Percentiles rank a stretch among this genome's conserved stretches.
phyloP scores from a whole-genome alignment of 2,113 vertebrate species.

The Agapornis roseicollis region DNA sequence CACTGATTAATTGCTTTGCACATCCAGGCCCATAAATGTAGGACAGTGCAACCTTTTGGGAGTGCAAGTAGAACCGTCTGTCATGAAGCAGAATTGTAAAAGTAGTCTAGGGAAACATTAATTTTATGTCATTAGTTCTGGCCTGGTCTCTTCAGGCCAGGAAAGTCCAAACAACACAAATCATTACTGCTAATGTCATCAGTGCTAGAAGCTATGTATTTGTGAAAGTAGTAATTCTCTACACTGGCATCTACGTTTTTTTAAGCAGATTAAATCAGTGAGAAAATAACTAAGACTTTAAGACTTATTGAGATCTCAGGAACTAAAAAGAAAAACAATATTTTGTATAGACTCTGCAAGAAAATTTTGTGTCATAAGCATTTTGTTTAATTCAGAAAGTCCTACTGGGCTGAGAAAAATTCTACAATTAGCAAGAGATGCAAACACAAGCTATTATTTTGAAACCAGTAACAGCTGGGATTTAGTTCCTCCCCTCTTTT shows the following conservation, averaged over 20 bases:
- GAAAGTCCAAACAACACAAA: neutral
- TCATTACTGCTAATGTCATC: neutral
- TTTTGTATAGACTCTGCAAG: neutral
- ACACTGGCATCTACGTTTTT: neutral
- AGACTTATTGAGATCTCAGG: neutral
- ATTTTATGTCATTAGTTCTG: neutral
- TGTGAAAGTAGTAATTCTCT: neutral
- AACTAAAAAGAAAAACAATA: neutral
- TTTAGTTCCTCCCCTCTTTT: neutral
- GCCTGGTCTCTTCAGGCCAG: neutral
- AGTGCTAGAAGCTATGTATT: neutral
- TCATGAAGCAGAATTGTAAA: neutral
- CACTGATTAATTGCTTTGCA: neutral
- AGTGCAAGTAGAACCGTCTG: neutral
- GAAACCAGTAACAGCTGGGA: neutral
- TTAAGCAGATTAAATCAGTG: neutral
- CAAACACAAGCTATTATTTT: neutral
- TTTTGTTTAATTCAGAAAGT: neutral
- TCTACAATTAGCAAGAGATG: neutral
- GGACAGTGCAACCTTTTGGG: neutral
- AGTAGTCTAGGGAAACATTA: neutral
- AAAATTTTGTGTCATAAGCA: neutral
- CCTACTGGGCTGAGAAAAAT: neutral
- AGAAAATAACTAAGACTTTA: neutral
- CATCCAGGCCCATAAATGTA: neutral